phyloP scores from a whole-genome alignment of 1,140 invertebrate genomes.

The Dolichoris vasculosae region DNA sequence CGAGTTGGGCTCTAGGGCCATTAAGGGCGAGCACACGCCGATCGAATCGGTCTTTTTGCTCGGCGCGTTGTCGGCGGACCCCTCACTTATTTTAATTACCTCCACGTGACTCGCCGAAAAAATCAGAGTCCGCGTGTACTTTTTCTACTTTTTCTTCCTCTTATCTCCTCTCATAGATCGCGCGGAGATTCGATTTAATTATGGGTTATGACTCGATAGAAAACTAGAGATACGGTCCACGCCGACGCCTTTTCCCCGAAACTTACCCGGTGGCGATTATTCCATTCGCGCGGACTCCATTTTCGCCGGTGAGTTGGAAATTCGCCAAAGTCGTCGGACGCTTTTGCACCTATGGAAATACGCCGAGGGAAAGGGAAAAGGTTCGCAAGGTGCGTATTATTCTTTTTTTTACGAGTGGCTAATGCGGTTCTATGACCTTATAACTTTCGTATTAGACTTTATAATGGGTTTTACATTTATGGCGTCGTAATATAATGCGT shows the following conservation, averaged over 20 bases:
- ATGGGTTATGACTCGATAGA: conserved; percentile 48
- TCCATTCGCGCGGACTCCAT: neutral
- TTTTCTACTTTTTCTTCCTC: conserved; percentile 51
- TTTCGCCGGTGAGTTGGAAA: neutral
- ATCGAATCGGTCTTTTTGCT: conserved; percentile 55
- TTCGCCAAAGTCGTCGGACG: neutral
- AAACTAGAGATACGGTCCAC: conserved; percentile 22
- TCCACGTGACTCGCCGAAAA: conserved; percentile 72
- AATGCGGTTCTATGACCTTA: too few species aligned
- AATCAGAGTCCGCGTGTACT: conserved; percentile 32
- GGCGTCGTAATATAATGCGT: too few species aligned
- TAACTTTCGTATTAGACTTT: too few species aligned
- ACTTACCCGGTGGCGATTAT: neutral
- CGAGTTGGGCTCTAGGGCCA: neutral
- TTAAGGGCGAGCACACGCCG: conserved; percentile 44
- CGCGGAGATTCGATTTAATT: conserved; percentile 43
- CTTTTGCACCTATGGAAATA: neutral
- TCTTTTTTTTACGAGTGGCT: too few species aligned
- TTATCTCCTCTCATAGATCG: conserved; percentile 52
- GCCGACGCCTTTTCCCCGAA: conserved; percentile 5
- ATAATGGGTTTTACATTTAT: too few species aligned
- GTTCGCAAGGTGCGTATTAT: too few species aligned
- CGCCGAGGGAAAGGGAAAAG: neutral
- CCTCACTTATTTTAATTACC: conserved; percentile 73
- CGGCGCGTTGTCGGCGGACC: conserved; percentile 59